Evolutionary conservation across 2,797 vertebrate genomes (phyloP), one percentile per base, ranked within the genome.

Genomic region (Pteronotus mesoamericanus): DNA sequence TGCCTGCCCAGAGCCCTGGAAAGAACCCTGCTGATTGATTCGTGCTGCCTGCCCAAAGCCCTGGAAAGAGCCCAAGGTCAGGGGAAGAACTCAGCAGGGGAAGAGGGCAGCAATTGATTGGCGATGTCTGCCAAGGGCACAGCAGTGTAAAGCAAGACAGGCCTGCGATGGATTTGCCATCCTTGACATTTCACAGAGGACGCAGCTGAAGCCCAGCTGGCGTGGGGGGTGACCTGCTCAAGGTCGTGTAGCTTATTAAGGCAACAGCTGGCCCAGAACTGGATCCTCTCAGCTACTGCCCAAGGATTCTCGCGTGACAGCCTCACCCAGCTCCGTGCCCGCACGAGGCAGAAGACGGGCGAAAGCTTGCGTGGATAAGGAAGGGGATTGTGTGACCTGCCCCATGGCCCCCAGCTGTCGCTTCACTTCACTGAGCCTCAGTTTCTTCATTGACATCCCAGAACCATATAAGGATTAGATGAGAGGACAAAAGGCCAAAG

Each of bases 1-100:
- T 92, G 74, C 85, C 94, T 92, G 85, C 91, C 89, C 71, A 12
- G 72, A 79, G 92, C 92, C 72, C 92, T 92, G 82, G 95, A 91
- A 95, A 93, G 85, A 96, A 61, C 75, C 87, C 85, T n/a, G 6
- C 57, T 96, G 96, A 97, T 80, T 85, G 97, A 97, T 82, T 90
- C 87, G 68, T 18, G 5, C 66, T 92, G 72, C 87, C 92, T 94
- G 66, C 96, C 86, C 88, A 21, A 42, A 80, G 94, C 95, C 64
- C 94, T 95, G 95, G 95, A 93, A 95, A 90, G 86, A 97, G 84
- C 48, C 91, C 97, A 97, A 97, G 97, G 97, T 96, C 88, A 91
- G 69, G 42, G 26, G 78, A 94, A 89, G 95, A 94, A 86, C 79
- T 42, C 53, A 59, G 94, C 69, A 44, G 89, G 96, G 92, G 55